A percentile compares a stretch with the other conserved stretches of the same genome.
These are phyloP conservation scores for Panthera tigris DNA, from an alignment of 2,113 vertebrate genomes.

Conservation along the genomic window DNA sequence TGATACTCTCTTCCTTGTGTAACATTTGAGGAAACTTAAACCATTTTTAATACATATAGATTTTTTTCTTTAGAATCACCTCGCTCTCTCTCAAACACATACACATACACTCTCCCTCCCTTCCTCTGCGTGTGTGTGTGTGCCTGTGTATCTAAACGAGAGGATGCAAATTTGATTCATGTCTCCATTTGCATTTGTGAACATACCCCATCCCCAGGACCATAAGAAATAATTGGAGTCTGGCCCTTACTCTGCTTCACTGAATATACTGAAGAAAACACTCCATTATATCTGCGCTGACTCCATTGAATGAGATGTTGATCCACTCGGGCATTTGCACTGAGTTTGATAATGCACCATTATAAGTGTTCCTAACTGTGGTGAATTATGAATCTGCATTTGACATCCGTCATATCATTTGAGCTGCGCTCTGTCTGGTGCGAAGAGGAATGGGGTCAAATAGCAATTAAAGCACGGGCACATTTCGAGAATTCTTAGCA, in stretches of 20 bases:
- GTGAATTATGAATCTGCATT: conserved; percentile 14
- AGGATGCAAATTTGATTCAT: not conserved
- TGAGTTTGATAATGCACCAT: not conserved
- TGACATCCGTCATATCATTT: not conserved
- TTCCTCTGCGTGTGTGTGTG: too few relatives aligned
- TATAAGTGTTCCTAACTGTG: not conserved
- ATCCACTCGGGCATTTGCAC: not conserved
- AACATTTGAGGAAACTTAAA: not conserved
- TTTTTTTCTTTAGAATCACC: not conserved
- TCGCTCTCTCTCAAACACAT: not conserved
- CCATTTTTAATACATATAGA: not conserved
- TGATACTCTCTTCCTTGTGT: not conserved
- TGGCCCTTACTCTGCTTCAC: not conserved
- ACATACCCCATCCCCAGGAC: not conserved
- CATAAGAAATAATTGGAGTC: not conserved
- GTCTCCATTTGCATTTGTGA: not conserved
- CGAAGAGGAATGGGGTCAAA: not conserved
- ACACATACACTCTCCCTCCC: not conserved
- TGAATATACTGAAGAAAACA: not conserved
- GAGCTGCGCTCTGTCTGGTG: not conserved
- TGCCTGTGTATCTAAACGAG: not conserved
- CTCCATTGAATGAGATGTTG: not conserved
- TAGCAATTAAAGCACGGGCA: not conserved
- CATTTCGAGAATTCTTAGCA: not conserved
- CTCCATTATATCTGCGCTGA: not conserved